Conservation (phyloP, 2,113 vertebrate genomes). For the Rhinoderma darwinii region DNA sequence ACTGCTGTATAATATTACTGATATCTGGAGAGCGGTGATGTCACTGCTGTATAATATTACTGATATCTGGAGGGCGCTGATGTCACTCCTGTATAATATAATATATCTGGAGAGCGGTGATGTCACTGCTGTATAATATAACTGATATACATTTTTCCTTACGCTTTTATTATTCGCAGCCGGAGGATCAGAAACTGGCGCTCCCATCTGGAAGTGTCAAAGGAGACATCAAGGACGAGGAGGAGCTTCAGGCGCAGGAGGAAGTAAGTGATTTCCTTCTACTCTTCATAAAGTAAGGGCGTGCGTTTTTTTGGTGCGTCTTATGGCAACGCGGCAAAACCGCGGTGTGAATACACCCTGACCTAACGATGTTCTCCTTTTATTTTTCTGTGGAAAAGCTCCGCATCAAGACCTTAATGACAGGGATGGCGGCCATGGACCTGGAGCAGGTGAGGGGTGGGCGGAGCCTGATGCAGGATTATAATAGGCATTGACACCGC, state of each 20-base stretch:
- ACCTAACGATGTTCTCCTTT: neutral
- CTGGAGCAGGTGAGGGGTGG: slow-evolving; percentile 81
- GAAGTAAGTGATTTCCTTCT: slow-evolving; percentile 74
- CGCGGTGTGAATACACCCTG: neutral
- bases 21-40: too few species aligned
- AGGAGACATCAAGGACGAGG: slow-evolving; percentile 80
- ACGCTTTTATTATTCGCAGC: slow-evolving; percentile 69
- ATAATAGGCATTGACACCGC: neutral
- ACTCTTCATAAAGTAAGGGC: too few species aligned
- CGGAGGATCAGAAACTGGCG: slow-evolving; percentile 73
- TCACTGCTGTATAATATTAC: too few species aligned
- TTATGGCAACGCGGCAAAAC: too few species aligned
- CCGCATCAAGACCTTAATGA: slow-evolving; percentile 90
- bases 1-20: too few species aligned
- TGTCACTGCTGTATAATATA: neutral
- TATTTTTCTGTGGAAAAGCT: slow-evolving; percentile 67
- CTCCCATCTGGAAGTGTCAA: slow-evolving; percentile 70
- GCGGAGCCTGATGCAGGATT: neutral
- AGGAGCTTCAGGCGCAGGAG: slow-evolving; percentile 86
- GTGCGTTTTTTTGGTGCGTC: too few species aligned
- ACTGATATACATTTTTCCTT: neutral
- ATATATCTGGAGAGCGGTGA: neutral
- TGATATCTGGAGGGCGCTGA: too few species aligned
- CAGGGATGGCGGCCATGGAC: slow-evolving; percentile 91
- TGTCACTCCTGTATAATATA: neutral